Evolutionary conservation across 2,797 vertebrate species (phyloP), one percentile per base, ranked within the genome.

Genomic region (Poecilia picta): DNA sequence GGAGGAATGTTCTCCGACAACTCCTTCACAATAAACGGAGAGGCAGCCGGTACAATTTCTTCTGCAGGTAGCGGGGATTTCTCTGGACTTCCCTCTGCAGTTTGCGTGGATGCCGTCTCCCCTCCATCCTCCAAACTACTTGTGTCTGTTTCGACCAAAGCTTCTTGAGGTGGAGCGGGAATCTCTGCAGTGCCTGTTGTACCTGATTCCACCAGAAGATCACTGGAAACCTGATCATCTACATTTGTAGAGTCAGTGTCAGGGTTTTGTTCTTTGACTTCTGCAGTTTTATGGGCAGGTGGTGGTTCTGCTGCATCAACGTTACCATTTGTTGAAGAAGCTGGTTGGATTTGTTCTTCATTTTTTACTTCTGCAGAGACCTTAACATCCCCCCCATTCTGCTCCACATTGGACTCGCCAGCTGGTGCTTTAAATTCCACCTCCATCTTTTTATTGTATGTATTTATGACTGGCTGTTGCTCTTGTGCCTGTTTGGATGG

Each of bases 381-480:
- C 10, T 83, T 66, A 47, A 47, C 75, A 18, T 11, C 20, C 1
- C 11, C 39, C 57, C 1, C 8, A 15, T 10, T 72, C 28, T 41
- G 23, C 13, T 78, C 45, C 15, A 31, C 8, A 3, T 72, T 76
- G 18, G 71, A 49, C 57, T 78, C 16, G 39, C 39, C 13, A 8
- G 49, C 49, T 75, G 70, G 3, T 33, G 36, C 28, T 6, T 72
- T 68, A 41, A 20, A 47, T 73, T 23, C 0, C 62, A 45, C 70
- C 20, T 74, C 51, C 11, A 80, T 84, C 43, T 51, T 80, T 83
- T 76, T 78, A 77, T 4, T n/a, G 6, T 71, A 23, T 43, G 55
- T 79, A 28, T 75, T 47, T 10, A 23, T 23, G 31, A 28, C 16
- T 31, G 57, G 12, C 15, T 36, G 53, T 55, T 85, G 70, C 46